Evolutionary conservation across 2,888 invertebrate genomes (phyloP).

Genomic region (Acrobasis consociella): DNA sequence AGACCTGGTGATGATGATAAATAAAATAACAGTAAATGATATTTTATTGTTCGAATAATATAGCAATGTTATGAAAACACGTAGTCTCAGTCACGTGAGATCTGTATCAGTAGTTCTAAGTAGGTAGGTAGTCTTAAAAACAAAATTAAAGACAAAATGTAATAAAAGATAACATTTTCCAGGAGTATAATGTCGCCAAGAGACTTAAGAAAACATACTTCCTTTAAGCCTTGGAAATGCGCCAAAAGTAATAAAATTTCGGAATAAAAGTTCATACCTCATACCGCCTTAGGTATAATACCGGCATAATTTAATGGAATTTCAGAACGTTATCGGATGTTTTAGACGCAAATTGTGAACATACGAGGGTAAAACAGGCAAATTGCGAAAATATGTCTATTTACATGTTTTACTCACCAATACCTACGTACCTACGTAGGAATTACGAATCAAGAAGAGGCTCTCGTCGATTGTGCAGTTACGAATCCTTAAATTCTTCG

Average conservation of each 20-base stretch:
- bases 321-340: neutral
- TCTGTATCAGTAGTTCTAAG: neutral
- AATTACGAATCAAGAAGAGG: too few relatives aligned
- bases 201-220: slow-evolving; percentile 18
- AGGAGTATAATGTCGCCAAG: neutral
- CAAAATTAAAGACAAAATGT: neutral
- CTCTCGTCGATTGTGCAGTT: too few relatives aligned
- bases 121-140: neutral
- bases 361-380: neutral
- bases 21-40: too few relatives aligned
- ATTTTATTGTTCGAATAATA: too few relatives aligned
- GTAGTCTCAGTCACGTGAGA: too few relatives aligned
- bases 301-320: neutral
- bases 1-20: too few relatives aligned
- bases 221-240: slow-evolving; percentile 13
- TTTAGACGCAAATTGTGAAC: neutral
- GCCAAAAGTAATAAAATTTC: slow-evolving; percentile 17
- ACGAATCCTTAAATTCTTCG: too few relatives aligned
- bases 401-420: too few relatives aligned
- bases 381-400: neutral
- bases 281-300: slow-evolving; percentile 6
- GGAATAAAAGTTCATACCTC: slow-evolving; percentile 8
- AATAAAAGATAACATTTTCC: neutral
- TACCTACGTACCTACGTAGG: too few relatives aligned
- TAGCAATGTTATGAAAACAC: too few relatives aligned